Evolutionary conservation across 1,140 invertebrate genomes (phyloP).

Genomic region (Meloidogyne chitwoodi): DNA sequence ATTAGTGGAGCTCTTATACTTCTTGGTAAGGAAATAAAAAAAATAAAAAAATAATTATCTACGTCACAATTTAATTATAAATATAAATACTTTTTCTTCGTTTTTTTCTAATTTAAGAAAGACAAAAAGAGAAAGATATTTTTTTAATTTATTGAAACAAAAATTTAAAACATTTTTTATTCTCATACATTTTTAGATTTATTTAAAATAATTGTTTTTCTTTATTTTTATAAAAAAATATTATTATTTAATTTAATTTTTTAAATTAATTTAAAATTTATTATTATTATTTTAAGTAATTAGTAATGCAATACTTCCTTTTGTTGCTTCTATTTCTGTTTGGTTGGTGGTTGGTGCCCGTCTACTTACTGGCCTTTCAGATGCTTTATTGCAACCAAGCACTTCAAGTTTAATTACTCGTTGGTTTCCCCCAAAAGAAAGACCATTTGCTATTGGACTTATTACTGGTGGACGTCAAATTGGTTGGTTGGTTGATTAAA

Average conservation of each 20-base stretch:
- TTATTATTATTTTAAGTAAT: slow-evolving; percentile 25
- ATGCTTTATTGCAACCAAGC: slow-evolving; percentile 51
- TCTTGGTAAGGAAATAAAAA: slow-evolving; percentile 6
- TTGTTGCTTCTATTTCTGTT: slow-evolving; percentile 38
- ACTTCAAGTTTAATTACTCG: slow-evolving; percentile 56
- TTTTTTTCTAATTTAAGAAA: not conserved
- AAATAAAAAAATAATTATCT: not conserved
- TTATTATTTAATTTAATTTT: too few relatives aligned
- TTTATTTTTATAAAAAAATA: too few relatives aligned
- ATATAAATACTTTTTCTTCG: not conserved
- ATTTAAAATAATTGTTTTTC: too few relatives aligned
- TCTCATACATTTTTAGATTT: too few relatives aligned
- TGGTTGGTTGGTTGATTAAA: slow-evolving; percentile 25
- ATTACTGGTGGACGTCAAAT: slow-evolving; percentile 58
- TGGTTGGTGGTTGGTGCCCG: slow-evolving; percentile 50
- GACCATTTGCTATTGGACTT: slow-evolving; percentile 55
- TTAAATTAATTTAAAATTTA: not conserved
- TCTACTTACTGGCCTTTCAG: slow-evolving; percentile 53
- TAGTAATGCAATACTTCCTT: slow-evolving; percentile 48
- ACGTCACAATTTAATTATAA: not conserved
- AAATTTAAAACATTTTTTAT: too few relatives aligned
- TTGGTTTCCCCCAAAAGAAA: slow-evolving; percentile 59
- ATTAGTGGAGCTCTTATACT: slow-evolving; percentile 46
- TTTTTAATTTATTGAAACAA: too few relatives aligned
- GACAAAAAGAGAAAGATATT: too few relatives aligned